phyloP scores from a whole-genome alignment of 2,888 invertebrate species.

The Oligia latruncula region DNA sequence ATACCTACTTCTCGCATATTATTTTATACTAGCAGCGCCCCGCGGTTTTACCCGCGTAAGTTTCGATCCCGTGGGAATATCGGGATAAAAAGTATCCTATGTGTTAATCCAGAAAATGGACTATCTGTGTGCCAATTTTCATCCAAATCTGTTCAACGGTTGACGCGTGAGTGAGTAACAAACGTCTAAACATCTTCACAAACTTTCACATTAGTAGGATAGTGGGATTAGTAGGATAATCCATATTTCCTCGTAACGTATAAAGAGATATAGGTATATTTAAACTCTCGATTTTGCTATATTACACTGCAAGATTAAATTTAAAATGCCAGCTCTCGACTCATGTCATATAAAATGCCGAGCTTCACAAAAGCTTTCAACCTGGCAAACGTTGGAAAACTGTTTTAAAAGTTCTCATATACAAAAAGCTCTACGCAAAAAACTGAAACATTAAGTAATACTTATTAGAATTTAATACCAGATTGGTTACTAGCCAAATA shows the following conservation, averaged over 20 bases:
- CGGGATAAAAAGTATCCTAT: too few species aligned
- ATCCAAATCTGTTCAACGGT: too few species aligned
- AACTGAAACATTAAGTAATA: constrained; percentile 23
- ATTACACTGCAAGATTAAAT: constrained; percentile 23
- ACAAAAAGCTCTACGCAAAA: constrained; percentile 20
- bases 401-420: constrained; percentile 37
- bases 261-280: constrained; percentile 9
- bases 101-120: too few species aligned
- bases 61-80: too few species aligned
- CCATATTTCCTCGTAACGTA: background rate
- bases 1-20: background rate
- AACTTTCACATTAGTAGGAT: too few species aligned
- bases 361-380: constrained; percentile 56
- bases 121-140: too few species aligned
- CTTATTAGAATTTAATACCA: constrained; percentile 43
- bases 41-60: too few species aligned
- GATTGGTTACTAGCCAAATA: constrained; percentile 61
- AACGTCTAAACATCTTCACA: too few species aligned
- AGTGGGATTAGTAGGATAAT: background rate
- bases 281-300: constrained; percentile 17
- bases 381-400: constrained; percentile 56
- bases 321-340: constrained; percentile 33
- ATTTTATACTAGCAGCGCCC: background rate
- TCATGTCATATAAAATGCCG: constrained; percentile 36
- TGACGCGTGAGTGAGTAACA: too few species aligned